Conservation (phyloP, 2,888 invertebrate genomes). For the Callinectes sapidus region DNA sequence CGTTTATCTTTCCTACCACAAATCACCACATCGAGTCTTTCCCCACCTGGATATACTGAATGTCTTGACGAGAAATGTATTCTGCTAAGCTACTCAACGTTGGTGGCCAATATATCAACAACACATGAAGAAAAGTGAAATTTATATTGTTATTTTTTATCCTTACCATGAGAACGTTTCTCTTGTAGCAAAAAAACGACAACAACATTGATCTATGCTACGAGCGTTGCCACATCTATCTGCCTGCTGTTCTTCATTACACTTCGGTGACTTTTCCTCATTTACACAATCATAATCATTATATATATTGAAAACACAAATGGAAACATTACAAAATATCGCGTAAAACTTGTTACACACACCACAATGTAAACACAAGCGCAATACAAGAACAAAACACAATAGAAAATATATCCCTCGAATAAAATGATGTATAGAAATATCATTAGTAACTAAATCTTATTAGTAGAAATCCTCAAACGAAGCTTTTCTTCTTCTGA, state of each 20-base stretch:
- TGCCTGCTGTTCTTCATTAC: not conserved
- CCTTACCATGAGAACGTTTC: not conserved
- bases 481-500: no score
- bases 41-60: not conserved
- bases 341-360: not conserved
- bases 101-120: not conserved
- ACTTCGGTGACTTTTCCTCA: not conserved
- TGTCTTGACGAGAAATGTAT: not conserved
- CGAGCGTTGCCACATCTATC: not conserved
- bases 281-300: not conserved
- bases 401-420: not conserved
- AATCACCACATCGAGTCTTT: not conserved
- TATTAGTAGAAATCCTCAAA: no score
- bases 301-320: not conserved
- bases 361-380: not conserved
- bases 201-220: not conserved
- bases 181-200: not conserved
- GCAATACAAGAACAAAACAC: not conserved
- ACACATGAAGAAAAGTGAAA: not conserved
- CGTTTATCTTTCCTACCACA: not conserved
- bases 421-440: not conserved
- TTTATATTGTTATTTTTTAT: not conserved
- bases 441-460: no score
- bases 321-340: not conserved
- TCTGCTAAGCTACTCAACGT: not conserved